Evolutionary conservation across 2,888 invertebrate genomes (phyloP).

Genomic region (Archips crataeganus): DNA sequence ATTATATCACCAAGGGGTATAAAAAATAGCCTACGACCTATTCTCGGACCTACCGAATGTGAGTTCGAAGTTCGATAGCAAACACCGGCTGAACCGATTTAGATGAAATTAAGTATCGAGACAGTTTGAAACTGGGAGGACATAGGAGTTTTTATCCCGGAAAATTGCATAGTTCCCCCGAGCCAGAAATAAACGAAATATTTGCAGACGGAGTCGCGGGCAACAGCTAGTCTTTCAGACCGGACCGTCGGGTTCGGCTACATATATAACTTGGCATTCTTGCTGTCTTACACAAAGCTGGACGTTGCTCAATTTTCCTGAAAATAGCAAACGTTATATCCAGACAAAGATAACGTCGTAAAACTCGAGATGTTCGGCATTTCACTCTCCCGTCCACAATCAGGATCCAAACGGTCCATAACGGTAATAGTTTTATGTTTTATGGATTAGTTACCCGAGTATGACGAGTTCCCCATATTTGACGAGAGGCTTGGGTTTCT

Average conservation of each 20-base stretch:
- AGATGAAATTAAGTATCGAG: no score
- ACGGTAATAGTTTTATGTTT: slow-evolving; percentile 21
- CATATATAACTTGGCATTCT: background rate
- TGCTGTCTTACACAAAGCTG: background rate
- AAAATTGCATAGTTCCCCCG: no score
- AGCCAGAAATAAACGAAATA: no score
- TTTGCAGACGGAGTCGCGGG: no score
- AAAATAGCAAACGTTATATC: background rate
- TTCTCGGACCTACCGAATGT: no score
- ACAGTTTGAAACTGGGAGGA: no score
- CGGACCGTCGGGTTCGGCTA: background rate
- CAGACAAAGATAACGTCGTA: background rate
- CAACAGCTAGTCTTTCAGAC: background rate
- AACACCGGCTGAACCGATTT: no score
- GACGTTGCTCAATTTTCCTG: background rate
- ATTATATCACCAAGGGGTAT: no score
- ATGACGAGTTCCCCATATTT: slow-evolving; percentile 98
- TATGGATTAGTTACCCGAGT: slow-evolving; percentile 90
- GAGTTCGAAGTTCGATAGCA: no score
- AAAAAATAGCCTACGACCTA: no score
- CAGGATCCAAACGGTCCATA: background rate
- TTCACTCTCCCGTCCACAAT: background rate
- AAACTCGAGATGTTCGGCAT: background rate
- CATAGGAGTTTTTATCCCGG: no score
- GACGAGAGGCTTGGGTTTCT: slow-evolving; percentile 91